Conservation (phyloP, 2,888 invertebrate species). For the Camptogramma bilineatum region DNA sequence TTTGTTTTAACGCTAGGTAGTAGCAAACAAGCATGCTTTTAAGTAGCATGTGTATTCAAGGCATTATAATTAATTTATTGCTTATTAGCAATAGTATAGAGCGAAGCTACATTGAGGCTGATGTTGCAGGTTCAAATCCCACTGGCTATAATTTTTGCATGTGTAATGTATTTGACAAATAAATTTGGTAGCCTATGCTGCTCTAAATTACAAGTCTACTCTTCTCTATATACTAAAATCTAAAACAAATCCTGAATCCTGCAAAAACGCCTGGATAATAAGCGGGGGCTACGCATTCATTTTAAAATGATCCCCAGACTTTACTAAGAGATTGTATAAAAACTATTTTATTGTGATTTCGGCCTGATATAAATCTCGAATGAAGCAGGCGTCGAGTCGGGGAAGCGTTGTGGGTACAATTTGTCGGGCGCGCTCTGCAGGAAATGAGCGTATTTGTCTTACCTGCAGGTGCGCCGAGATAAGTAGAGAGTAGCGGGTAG, state of each 20-base stretch:
- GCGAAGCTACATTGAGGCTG: not conserved
- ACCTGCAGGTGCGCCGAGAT: conserved; percentile 59
- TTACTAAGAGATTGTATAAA: not conserved
- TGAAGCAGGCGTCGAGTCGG: conserved; percentile 26
- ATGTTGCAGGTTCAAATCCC: no score
- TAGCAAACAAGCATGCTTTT: no score
- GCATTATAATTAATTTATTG: not conserved
- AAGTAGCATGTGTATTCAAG: no score
- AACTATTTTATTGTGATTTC: conserved; percentile 14
- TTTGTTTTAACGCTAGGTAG: no score
- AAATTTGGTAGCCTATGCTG: no score
- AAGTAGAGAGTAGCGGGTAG: conserved; percentile 42
- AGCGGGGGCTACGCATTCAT: not conserved
- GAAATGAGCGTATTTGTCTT: conserved; percentile 84
- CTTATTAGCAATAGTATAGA: not conserved
- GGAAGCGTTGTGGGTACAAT: conserved; percentile 60
- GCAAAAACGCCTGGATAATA: not conserved
- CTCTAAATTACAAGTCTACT: no score
- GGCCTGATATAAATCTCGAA: conserved; percentile 25
- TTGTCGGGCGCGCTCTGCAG: conserved; percentile 77
- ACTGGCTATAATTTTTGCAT: no score
- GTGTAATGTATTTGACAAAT: no score
- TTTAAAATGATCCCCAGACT: not conserved
- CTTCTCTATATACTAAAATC: not conserved
- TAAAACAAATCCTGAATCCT: not conserved